Percentiles rank a stretch among this genome's conserved stretches.
Conservation (phyloP, 1,140 invertebrate genomes). For the Brachionus sp. region DNA sequence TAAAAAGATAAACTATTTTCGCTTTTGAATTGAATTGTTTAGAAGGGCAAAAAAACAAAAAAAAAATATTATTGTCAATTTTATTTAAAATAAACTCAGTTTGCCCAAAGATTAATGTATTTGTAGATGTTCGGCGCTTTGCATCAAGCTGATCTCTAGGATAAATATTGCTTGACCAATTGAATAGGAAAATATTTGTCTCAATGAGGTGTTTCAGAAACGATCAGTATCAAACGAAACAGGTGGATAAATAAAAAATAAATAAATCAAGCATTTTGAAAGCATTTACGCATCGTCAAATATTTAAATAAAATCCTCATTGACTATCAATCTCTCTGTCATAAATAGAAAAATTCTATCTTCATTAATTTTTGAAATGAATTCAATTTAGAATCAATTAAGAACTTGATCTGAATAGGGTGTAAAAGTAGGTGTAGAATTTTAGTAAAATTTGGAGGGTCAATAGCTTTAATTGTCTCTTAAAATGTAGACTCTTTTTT, state of each 20-base stretch:
- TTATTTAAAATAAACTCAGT: too few relatives aligned
- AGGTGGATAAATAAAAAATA: background rate
- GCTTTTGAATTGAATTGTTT: too few relatives aligned
- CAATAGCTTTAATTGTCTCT: background rate
- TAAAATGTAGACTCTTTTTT: background rate
- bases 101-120: too few relatives aligned
- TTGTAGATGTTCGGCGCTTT: too few relatives aligned
- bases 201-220: background rate
- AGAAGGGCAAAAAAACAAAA: too few relatives aligned
- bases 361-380: background rate
- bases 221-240: background rate
- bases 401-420: background rate
- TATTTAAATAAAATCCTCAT: background rate
- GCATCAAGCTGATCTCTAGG: too few relatives aligned
- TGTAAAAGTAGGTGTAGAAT: background rate
- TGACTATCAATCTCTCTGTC: background rate
- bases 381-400: background rate
- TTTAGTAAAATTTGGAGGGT: background rate
- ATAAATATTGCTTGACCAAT: too few relatives aligned
- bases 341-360: background rate
- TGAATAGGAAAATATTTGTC: background rate
- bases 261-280: background rate
- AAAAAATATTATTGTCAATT: too few relatives aligned
- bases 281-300: background rate
- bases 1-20: too few relatives aligned